phyloP scores from a whole-genome alignment of 2,113 vertebrate species.

The Oreochromis tanganicae region DNA sequence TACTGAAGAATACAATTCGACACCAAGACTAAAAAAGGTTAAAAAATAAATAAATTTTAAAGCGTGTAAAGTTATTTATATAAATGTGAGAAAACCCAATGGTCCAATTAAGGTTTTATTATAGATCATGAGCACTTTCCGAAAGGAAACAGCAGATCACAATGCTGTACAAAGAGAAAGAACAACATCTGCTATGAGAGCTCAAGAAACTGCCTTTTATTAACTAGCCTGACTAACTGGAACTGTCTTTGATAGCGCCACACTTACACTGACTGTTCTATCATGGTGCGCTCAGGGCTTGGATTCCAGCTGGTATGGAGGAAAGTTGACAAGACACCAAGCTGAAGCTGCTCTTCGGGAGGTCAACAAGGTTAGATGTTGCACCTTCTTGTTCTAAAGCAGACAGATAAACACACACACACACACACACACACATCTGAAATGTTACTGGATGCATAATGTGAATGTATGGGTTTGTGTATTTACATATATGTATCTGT shows the following conservation, averaged over 20 bases:
- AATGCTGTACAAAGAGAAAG: constrained; percentile 7
- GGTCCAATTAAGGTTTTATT: background rate
- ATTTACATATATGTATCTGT: background rate
- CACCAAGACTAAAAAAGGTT: background rate
- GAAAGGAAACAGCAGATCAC: constrained; percentile 32
- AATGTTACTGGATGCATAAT: background rate
- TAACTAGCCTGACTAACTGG: background rate
- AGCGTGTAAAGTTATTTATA: background rate
- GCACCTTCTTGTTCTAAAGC: background rate
- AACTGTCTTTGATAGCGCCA: background rate
- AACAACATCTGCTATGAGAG: background rate
- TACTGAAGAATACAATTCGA: background rate
- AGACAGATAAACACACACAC: background rate
- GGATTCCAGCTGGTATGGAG: constrained; percentile 77
- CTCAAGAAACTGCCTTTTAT: background rate
- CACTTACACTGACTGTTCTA: background rate
- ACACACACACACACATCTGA: background rate
- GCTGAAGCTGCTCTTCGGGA: constrained; percentile 79
- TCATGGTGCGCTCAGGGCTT: constrained; percentile 42
- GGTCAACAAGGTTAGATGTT: constrained; percentile 78
- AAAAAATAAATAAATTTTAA: background rate
- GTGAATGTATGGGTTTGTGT: background rate
- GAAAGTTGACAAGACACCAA: constrained; percentile 72
- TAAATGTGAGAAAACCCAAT: background rate
- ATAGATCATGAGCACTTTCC: background rate